phyloP scores from a whole-genome alignment of 2,888 invertebrate genomes.

The Sinotaia quadrata region DNA sequence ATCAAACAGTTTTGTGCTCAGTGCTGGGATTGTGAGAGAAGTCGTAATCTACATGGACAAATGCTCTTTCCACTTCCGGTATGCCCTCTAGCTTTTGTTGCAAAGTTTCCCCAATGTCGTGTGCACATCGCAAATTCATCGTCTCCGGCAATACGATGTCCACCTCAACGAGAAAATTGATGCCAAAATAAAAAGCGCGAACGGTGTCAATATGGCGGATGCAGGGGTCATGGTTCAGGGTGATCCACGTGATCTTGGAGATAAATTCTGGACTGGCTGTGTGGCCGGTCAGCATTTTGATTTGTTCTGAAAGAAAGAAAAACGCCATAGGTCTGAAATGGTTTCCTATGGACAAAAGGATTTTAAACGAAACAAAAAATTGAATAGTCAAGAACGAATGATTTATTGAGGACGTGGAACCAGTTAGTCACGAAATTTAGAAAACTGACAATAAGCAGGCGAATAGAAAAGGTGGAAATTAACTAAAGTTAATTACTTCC shows the following conservation, averaged over 20 bases:
- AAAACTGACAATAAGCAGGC: too few relatives aligned
- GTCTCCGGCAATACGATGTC: constrained; percentile 72
- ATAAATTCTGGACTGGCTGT: constrained; percentile 68
- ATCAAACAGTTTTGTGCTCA: constrained; percentile 73
- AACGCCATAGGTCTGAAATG: neutral
- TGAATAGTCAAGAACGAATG: too few relatives aligned
- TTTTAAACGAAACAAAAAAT: too few relatives aligned
- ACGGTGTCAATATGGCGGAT: constrained; percentile 73
- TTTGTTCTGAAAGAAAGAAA: constrained; percentile 59
- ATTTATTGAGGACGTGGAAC: too few relatives aligned
- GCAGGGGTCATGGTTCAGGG: constrained; percentile 64
- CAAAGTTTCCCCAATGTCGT: constrained; percentile 74
- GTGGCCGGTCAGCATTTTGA: constrained; percentile 68
- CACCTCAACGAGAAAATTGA: constrained; percentile 72
- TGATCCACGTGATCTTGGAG: constrained; percentile 69
- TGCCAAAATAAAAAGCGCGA: constrained; percentile 74
- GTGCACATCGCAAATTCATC: constrained; percentile 72
- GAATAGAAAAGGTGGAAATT: too few relatives aligned
- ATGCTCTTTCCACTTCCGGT: constrained; percentile 74
- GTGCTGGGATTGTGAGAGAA: constrained; percentile 71
- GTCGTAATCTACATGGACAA: constrained; percentile 75
- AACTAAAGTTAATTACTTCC: too few relatives aligned
- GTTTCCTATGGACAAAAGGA: too few relatives aligned
- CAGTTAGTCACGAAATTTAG: too few relatives aligned
- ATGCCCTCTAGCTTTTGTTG: constrained; percentile 73